phyloP scores from a whole-genome alignment of 2,113 vertebrate species.

The Telmatochromis sp. region DNA sequence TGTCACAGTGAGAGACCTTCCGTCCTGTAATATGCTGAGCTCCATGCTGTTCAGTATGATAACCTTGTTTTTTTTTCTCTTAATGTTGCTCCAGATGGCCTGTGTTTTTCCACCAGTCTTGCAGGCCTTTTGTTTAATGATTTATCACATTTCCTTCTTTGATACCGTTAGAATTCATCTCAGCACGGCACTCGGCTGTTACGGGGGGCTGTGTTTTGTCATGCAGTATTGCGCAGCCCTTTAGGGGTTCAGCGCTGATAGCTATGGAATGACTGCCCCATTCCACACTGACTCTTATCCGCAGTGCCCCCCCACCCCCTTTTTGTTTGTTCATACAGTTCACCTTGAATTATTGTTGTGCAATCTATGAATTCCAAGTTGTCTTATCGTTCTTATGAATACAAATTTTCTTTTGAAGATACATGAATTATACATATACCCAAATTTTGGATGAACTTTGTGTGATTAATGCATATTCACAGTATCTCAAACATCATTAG shows the following conservation, averaged over 20 bases:
- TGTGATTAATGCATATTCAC: background rate
- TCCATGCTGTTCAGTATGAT: background rate
- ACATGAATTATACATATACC: background rate
- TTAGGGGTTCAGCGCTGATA: constrained; percentile 3
- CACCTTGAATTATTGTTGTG: background rate
- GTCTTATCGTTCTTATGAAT: background rate
- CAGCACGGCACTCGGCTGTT: background rate
- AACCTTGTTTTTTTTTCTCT: background rate
- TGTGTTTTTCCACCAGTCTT: background rate
- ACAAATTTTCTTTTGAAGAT: background rate
- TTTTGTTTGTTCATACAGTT: background rate
- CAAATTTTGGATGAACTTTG: background rate
- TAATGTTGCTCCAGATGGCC: constrained; percentile 21
- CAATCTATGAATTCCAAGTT: background rate
- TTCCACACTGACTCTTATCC: background rate
- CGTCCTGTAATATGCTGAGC: background rate
- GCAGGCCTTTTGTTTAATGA: constrained; percentile 33
- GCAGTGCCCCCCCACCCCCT: background rate
- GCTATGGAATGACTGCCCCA: background rate
- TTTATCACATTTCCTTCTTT: constrained; percentile 50
- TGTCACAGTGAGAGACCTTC: background rate
- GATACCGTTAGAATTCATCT: constrained; percentile 16
- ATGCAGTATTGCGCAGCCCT: background rate
- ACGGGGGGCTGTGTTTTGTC: background rate
- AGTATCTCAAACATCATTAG: background rate